phyloP scores from a whole-genome alignment of 2,888 invertebrate species.

The Herminia tarsipennalis region DNA sequence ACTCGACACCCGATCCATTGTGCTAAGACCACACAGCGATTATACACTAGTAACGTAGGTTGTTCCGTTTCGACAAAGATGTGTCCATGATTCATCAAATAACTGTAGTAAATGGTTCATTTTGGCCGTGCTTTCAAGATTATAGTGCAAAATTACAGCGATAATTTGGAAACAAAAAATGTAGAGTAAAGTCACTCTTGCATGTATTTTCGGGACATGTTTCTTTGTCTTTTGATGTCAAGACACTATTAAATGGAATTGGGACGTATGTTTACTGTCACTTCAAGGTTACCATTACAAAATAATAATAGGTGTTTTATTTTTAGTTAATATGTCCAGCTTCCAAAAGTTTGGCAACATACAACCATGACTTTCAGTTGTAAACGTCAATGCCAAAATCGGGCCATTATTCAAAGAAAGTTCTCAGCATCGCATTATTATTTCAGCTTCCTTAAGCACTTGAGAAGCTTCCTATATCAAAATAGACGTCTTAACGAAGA shows the following conservation, averaged over 20 bases:
- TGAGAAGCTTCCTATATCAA: not conserved
- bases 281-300: constrained; percentile 5
- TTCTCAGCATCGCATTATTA: not conserved
- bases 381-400: not conserved
- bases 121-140: constrained; percentile 24
- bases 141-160: constrained; percentile 17
- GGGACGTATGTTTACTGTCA: not conserved
- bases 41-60: constrained; percentile 29
- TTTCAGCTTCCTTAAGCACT: not conserved
- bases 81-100: constrained; percentile 30
- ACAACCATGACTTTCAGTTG: constrained; percentile 2
- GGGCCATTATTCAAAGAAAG: constrained; percentile 5
- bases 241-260: not conserved
- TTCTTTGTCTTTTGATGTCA: not conserved
- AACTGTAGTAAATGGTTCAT: constrained; percentile 29
- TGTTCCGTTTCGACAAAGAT: constrained; percentile 41
- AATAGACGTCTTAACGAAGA: constrained; percentile 16
- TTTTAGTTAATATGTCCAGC: constrained; percentile 3
- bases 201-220: constrained; percentile 17
- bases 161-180: constrained; percentile 20
- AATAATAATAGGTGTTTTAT: not conserved
- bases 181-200: constrained; percentile 14
- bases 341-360: constrained; percentile 2
- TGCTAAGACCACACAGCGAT: constrained; percentile 45
- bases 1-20: constrained; percentile 44